phyloP scores from a whole-genome alignment of 2,888 invertebrate genomes.

The Pollenia labialis region DNA sequence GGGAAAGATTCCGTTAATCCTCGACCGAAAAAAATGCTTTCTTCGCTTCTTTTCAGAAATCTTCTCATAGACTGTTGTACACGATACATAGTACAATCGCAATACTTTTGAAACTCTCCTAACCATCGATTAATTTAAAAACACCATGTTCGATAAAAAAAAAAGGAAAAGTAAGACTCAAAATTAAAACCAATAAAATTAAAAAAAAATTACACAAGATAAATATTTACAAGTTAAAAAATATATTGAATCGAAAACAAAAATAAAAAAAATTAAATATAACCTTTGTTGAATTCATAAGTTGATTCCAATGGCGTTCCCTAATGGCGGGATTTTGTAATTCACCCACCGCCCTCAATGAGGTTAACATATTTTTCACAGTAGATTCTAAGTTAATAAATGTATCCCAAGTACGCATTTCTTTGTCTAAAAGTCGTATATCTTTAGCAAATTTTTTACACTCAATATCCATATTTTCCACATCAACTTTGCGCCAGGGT shows the following conservation, averaged over 20 bases:
- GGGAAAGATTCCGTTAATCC: too few relatives aligned
- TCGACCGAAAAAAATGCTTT: too few relatives aligned
- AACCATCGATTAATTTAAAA: background rate
- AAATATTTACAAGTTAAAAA: constrained; percentile 55
- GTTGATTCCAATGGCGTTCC: constrained; percentile 98
- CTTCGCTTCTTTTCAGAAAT: too few relatives aligned
- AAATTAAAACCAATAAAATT: constrained; percentile 11
- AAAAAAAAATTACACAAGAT: constrained; percentile 37
- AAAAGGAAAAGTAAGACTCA: background rate
- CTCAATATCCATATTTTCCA: constrained; percentile 99
- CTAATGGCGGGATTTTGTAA: constrained; percentile 98
- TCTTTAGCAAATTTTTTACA: constrained; percentile 99
- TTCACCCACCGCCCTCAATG: constrained; percentile 96
- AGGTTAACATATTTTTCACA: constrained; percentile 98
- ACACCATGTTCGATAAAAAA: constrained; percentile 45
- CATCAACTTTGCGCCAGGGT: constrained; percentile 98
- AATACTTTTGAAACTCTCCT: too few relatives aligned
- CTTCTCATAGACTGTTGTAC: too few relatives aligned
- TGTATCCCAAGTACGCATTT: constrained; percentile 97
- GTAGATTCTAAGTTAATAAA: constrained; percentile 94
- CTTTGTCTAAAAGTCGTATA: constrained; percentile 95
- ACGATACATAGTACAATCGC: too few relatives aligned
- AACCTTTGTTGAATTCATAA: constrained; percentile 98
- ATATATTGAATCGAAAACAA: background rate
- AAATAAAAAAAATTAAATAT: constrained; percentile 47